Conservation (phyloP, 2,797 vertebrate species). For the Epinephelus malabaricus region DNA sequence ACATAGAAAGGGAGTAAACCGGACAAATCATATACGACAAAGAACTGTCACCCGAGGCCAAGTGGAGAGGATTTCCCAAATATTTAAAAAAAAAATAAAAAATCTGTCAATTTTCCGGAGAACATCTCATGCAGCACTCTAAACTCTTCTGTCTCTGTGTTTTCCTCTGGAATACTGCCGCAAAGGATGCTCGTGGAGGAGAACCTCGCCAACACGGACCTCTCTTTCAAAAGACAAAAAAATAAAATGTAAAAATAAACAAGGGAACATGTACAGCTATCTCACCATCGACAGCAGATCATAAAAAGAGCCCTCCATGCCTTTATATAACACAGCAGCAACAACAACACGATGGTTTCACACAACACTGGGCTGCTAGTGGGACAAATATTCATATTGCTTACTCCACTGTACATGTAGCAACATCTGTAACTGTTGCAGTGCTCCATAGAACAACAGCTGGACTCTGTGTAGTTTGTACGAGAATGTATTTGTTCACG, state of each 20-base stretch:
- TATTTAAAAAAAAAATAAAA: conserved; percentile 11
- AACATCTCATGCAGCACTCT: conserved; percentile 73
- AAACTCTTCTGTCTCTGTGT: conserved; percentile 62
- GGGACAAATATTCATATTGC: conserved; percentile 69
- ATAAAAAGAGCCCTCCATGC: conserved; percentile 69
- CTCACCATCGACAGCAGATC: conserved; percentile 60
- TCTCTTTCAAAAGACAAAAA: conserved; percentile 61
- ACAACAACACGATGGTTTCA: conserved; percentile 59
- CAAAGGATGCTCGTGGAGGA: conserved; percentile 72
- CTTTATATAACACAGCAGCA: conserved; percentile 76
- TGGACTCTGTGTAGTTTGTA: conserved; percentile 70
- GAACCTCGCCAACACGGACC: conserved; percentile 70
- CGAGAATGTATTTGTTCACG: conserved; percentile 79
- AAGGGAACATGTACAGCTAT: conserved; percentile 69
- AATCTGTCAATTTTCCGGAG: conserved; percentile 61
- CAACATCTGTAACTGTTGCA: conserved; percentile 76
- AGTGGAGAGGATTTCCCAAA: conserved; percentile 66
- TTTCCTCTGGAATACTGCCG: conserved; percentile 84
- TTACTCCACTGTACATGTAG: conserved; percentile 84
- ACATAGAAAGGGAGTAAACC: conserved; percentile 44
- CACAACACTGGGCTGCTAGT: conserved; percentile 66
- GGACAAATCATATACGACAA: conserved; percentile 53
- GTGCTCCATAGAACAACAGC: conserved; percentile 54
- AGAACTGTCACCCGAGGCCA: conserved; percentile 52
- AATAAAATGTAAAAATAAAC: conserved; percentile 28